A percentile compares a stretch with the other conserved stretches of the same genome.
These are phyloP conservation scores for Aurelia aurita DNA, from an alignment of 30 jellyfish, hydroid and myxozoan species.

Conservation along the genomic window DNA sequence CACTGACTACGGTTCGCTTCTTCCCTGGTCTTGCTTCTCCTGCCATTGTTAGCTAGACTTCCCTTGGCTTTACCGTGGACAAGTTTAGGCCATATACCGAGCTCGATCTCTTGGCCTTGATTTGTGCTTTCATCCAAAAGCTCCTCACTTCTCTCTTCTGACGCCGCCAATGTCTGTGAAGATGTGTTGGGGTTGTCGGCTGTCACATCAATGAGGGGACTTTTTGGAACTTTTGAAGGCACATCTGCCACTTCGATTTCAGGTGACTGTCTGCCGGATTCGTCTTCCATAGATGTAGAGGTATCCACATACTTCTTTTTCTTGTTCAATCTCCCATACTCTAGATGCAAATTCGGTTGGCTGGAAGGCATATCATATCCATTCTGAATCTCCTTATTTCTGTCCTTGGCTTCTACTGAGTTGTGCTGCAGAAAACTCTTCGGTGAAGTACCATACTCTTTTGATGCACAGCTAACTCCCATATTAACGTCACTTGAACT, in stretches of 20 bases:
- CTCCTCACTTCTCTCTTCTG: neutral
- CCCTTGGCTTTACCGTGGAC: neutral
- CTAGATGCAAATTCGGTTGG: too few species aligned
- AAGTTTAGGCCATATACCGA: conserved; percentile 28
- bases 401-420: neutral
- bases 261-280: too few species aligned
- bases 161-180: neutral
- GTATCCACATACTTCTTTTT: too few species aligned
- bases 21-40: neutral
- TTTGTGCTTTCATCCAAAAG: neutral
- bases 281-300: too few species aligned
- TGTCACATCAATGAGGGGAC: too few species aligned
- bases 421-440: neutral
- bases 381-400: neutral
- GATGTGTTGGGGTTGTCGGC: neutral
- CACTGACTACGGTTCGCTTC: neutral
- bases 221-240: too few species aligned
- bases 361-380: too few species aligned
- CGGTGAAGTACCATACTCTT: neutral
- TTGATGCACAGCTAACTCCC: conserved; percentile 1
- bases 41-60: neutral
- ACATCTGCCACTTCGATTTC: too few species aligned
- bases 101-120: conserved; percentile 17
- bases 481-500: neutral
- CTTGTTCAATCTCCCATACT: too few species aligned